Evolutionary conservation across 2,888 invertebrate species (phyloP).

Genomic region (Arge pagana): DNA sequence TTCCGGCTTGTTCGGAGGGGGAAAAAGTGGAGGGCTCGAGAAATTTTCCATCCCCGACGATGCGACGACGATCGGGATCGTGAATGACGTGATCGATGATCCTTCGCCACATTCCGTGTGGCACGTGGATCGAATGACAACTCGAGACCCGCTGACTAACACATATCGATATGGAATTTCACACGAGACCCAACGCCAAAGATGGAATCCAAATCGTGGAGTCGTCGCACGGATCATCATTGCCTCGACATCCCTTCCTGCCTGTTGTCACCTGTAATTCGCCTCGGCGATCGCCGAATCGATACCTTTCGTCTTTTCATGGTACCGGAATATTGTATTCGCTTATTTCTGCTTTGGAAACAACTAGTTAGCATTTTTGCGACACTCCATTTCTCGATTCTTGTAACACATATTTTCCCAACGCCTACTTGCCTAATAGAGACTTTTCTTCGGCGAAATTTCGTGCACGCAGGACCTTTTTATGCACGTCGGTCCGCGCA

Average conservation of each 20-base stretch:
- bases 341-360: too few species aligned
- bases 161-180: constrained; percentile 14
- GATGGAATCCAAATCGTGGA: constrained; percentile 17
- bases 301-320: too few species aligned
- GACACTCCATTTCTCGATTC: too few species aligned
- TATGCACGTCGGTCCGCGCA: too few species aligned
- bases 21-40: background rate
- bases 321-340: too few species aligned
- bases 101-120: constrained; percentile 37
- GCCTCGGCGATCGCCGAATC: too few species aligned
- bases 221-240: constrained; percentile 9
- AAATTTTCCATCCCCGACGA: background rate
- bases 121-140: constrained; percentile 35
- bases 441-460: too few species aligned
- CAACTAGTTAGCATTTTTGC: too few species aligned
- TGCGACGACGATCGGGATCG: constrained; percentile 1
- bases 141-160: constrained; percentile 22
- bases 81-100: constrained; percentile 37
- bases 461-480: too few species aligned
- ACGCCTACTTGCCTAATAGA: too few species aligned
- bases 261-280: background rate
- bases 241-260: constrained; percentile 1
- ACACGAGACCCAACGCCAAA: constrained; percentile 11
- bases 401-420: too few species aligned
- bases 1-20: background rate